Conservation (phyloP, 2,113 vertebrate genomes). For the Ceuthmochares aereus region DNA sequence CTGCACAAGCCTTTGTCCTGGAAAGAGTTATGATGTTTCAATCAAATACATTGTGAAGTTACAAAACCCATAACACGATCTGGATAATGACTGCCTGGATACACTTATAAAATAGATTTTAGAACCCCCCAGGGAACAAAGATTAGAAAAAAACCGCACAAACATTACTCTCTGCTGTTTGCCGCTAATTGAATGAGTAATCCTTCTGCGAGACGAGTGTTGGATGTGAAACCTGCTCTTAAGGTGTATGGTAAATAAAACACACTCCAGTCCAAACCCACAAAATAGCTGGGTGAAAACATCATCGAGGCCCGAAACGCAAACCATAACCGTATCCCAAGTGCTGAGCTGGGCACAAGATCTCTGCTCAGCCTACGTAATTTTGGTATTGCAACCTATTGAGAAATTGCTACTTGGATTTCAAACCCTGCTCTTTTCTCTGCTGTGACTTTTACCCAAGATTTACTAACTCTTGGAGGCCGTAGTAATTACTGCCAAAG, state of each 20-base stretch:
- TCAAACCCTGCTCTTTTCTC: constrained; percentile 1
- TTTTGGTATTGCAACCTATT: constrained; percentile 4
- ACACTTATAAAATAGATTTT: constrained; percentile 59
- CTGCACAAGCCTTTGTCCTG: constrained; percentile 74
- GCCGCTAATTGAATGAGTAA: constrained; percentile 43
- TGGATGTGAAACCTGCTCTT: not conserved
- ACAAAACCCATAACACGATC: constrained; percentile 71
- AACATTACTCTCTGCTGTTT: constrained; percentile 43
- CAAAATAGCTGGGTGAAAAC: not conserved
- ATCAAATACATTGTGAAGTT: constrained; percentile 69
- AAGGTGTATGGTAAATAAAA: constrained; percentile 33
- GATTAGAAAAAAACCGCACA: not conserved
- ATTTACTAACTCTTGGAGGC: constrained; percentile 7
- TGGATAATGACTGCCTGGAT: constrained; percentile 55
- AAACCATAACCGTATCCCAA: not conserved
- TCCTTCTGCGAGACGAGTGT: not conserved
- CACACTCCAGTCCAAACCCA: not conserved
- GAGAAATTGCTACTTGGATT: constrained; percentile 26
- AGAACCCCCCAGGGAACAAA: constrained; percentile 11
- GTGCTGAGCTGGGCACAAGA: not conserved
- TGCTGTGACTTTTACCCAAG: constrained; percentile 35
- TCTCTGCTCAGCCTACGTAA: constrained; percentile 10
- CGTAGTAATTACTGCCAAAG: constrained; percentile 11
- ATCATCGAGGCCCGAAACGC: not conserved
- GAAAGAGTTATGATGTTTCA: constrained; percentile 76